Evolutionary conservation across 35 echinoderm and acorn worm genomes (phyloP).

Genomic region (Eucidaris tribuloides): DNA sequence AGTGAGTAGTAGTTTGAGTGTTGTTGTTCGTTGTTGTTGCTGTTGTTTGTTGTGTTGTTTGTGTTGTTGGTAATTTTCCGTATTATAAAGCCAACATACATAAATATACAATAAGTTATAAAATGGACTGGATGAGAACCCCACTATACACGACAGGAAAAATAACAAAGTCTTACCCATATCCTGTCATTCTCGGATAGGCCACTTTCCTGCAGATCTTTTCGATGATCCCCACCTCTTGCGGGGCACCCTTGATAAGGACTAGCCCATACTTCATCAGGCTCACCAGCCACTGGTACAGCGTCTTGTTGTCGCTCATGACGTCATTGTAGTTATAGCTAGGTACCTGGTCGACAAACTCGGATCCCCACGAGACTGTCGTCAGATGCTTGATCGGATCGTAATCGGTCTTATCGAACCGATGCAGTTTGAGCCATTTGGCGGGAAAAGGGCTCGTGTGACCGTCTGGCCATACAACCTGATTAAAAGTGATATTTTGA

Average conservation of each 20-base stretch:
- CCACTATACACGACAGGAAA: neutral
- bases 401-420: conserved; percentile 32
- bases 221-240: neutral
- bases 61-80: too few species aligned
- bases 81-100: too few species aligned
- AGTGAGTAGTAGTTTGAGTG: too few species aligned
- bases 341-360: conserved; percentile 38
- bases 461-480: conserved; percentile 38
- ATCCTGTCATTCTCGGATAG: conserved; percentile 17
- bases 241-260: conserved; percentile 6
- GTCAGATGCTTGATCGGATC: conserved; percentile 17
- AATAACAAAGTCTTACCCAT: conserved; percentile 42
- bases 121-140: too few species aligned
- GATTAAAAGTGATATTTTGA: too few species aligned
- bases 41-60: too few species aligned
- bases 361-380: conserved; percentile 41
- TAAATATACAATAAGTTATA: too few species aligned
- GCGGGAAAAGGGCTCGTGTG: conserved; percentile 21
- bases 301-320: conserved; percentile 21
- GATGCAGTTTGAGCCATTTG: conserved; percentile 25
- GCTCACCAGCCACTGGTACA: conserved; percentile 31
- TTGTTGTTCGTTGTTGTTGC: too few species aligned
- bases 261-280: neutral
- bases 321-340: conserved; percentile 28
- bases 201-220: conserved; percentile 27